phyloP scores from a whole-genome alignment of 2,888 invertebrate species.

The Conomelus anceps region DNA sequence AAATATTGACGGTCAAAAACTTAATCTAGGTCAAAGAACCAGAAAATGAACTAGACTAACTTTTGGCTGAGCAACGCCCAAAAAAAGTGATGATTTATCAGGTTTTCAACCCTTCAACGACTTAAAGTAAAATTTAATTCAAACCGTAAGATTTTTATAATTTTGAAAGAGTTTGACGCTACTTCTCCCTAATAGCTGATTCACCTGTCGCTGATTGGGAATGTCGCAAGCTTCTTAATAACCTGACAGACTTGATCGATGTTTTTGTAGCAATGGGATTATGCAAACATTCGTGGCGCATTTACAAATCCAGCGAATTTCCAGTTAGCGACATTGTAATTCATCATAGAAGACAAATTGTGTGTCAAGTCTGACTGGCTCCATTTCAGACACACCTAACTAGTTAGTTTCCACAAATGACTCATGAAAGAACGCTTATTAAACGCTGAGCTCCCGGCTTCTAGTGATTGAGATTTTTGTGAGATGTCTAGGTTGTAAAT shows the following conservation, averaged over 20 bases:
- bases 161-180: not conserved
- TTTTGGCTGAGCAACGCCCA: no score
- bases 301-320: not conserved
- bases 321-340: no score
- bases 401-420: not conserved
- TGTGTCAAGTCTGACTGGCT: not conserved
- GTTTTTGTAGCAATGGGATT: not conserved
- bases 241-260: not conserved
- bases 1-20: no score
- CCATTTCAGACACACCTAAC: not conserved
- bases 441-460: no score
- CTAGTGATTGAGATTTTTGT: no score
- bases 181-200: not conserved
- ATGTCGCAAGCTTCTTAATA: not conserved
- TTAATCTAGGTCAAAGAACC: no score
- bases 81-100: no score
- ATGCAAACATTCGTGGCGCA: not conserved
- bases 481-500: no score
- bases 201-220: not conserved
- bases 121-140: no score
- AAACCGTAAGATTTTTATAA: not conserved
- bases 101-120: no score
- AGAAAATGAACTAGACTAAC: no score
- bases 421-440: not conserved
- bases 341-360: not conserved